Conservation (phyloP, 2,113 vertebrate genomes). For the Rhinogobius similis region DNA sequence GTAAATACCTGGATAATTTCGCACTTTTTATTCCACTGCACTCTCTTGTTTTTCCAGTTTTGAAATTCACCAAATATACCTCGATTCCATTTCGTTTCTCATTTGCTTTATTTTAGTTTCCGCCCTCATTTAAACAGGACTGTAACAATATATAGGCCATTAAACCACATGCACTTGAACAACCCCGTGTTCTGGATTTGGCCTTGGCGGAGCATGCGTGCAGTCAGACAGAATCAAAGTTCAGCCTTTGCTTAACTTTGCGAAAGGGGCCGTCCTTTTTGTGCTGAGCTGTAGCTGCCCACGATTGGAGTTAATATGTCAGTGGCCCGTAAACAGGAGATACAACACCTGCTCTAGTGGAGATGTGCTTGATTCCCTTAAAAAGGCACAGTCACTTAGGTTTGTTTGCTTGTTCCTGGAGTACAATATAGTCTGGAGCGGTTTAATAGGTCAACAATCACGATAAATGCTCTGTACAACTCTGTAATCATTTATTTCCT, state of each 20-base stretch:
- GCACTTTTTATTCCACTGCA: not conserved
- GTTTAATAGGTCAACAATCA: not conserved
- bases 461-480: no score
- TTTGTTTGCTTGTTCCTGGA: not conserved
- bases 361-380: slow-evolving; percentile 10
- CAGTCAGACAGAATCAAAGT: slow-evolving; percentile 44
- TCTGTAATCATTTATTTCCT: not conserved
- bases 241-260: slow-evolving; percentile 37
- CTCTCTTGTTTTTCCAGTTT: not conserved
- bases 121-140: not conserved
- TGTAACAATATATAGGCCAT: slow-evolving; percentile 6
- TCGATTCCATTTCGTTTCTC: no score
- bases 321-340: slow-evolving; percentile 52
- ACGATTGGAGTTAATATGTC: slow-evolving; percentile 30
- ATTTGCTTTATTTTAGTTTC: not conserved
- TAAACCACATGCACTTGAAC: slow-evolving; percentile 14
- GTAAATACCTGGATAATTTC: not conserved
- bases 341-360: slow-evolving; percentile 58
- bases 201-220: slow-evolving; percentile 39
- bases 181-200: slow-evolving; percentile 16
- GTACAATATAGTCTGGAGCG: not conserved
- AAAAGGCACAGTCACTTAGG: not conserved
- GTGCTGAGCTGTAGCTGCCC: slow-evolving; percentile 16
- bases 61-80: not conserved
- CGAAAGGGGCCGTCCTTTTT: slow-evolving; percentile 20